These are phyloP conservation scores for Campoplex nolae DNA, from an alignment of 2,888 invertebrate genomes.

Conservation along the genomic window DNA sequence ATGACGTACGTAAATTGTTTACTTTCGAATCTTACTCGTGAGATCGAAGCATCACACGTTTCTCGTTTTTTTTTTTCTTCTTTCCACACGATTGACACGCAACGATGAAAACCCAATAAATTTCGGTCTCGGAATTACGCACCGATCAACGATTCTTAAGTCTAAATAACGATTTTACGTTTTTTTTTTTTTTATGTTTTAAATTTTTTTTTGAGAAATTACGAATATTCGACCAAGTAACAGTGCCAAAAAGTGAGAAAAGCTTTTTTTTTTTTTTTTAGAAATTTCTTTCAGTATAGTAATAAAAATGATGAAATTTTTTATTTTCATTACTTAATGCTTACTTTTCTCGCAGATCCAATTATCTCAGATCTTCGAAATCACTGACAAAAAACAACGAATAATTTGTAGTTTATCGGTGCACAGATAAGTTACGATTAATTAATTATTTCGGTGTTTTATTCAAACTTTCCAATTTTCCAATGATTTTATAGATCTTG, in stretches of 20 bases:
- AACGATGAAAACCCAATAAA: neutral
- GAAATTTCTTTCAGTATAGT: neutral
- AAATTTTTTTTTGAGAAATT: neutral
- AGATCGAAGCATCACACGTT: conserved; percentile 11
- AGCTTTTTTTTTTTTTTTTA: neutral
- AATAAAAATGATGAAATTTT: neutral
- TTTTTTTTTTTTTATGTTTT: too few relatives aligned
- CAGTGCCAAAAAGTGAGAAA: neutral
- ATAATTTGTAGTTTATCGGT: too few relatives aligned
- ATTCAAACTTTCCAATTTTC: too few relatives aligned
- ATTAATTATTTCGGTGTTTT: too few relatives aligned
- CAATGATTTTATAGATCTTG: neutral
- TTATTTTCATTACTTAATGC: too few relatives aligned
- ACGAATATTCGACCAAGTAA: neutral
- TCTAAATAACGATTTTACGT: neutral
- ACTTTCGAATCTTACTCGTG: conserved; percentile 4
- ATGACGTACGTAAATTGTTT: conserved; percentile 40
- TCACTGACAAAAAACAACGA: too few relatives aligned
- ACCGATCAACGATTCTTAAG: neutral
- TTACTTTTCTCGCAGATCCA: too few relatives aligned
- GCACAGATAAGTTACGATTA: too few relatives aligned
- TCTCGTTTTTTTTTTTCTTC: neutral
- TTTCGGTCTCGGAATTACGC: neutral
- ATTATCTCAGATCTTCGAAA: neutral
- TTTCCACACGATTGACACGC: neutral